Base-by-base conservation (phyloP, 2,888 invertebrate species). In the Macropis europaea region DNA sequence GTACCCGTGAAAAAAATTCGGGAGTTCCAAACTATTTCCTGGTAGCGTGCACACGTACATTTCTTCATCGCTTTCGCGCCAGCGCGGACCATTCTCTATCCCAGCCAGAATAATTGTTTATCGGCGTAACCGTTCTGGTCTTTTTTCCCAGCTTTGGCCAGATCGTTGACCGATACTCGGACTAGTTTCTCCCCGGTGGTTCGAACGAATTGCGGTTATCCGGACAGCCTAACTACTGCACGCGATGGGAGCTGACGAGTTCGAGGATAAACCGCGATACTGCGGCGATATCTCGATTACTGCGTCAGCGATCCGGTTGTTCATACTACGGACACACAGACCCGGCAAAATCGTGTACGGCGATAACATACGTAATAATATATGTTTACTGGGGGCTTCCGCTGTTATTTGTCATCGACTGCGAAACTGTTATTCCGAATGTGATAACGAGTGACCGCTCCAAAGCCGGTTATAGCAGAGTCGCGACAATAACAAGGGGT, bases 221-320 rank as follows among this genome's bases (percentile, higher is more conserved):
- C 48, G 43, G 7, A 32, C 57, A 19, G 67, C 57, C 57, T 68
- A 57, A 48, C 68, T 48, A 50, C 43, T 19, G 50, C 42, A 22
- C 15, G 53, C 15, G 24, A 47, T 22, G 32, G 24, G 9, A 2
- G 36, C 57, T 57, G 68, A 68, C 68, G 57, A 69, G 68, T 68
- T 48, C 48, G 68, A 26, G 68, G 50, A 57, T 68, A 67, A 68
- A 69, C 68, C 68, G 43, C 68, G 68, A 57, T 57, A 22, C 57
- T 69, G 68, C 48, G 68, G 68, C 50, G 68, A 68, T 68, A 69
- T 69, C 68, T 56, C 68, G 68, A 69, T 69, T 68, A 67, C 68
- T 30, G 42, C 57, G 34, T 68, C 68, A 69, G 57, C 48, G 43
- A 11, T 43, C 50, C 56, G 68, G 42, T n/a, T 68, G 68, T 69